Base-by-base conservation (phyloP, 2,888 invertebrate genomes). In the Cenopis cana region DNA sequence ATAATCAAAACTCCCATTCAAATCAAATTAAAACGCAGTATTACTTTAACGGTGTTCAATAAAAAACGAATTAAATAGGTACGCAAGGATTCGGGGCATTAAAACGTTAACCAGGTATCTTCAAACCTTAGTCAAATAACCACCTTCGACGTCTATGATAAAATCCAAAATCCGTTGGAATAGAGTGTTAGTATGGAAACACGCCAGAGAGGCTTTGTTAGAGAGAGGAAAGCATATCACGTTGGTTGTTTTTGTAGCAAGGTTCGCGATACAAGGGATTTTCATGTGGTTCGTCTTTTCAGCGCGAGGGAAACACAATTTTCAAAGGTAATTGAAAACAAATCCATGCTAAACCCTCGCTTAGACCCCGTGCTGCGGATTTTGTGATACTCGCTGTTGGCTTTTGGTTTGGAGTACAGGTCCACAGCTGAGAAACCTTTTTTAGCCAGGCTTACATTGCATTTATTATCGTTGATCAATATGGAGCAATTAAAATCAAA, bases 311-410 rank as follows among this genome's bases (percentile, higher is more conserved):
- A 70, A 72, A 76, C 68, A 56, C 73, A 74, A 73, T 76, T 74
- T 74, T 74, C 74, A 73, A 62, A 67, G 70, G 64, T 72, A 72
- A 75, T 75, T 73, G 75, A 73, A 74, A 73, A 73, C 72, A 74
- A 74, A 74, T 72, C 72, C 72, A 65, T 68, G 62, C 38, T 18
- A 69, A 57, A 17, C 46, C 55, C 55, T 17, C 29, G 55, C 56
- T 50, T 38, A 18, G 24, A 38, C 6, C 36, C 52, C 59, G 24
- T 57, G 46, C 52, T 29, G 52, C 12, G 18, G 49, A 49, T 55
- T 55, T 29, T n/a, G 24, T 29, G 33, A 14, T n/a, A 10, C 29
- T 1, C 9, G 29, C 24, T 29, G 55, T 29, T 29, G 55, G 14
- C 29, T 55, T n/a, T 29, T 24, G 59, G 41, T 9, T 41, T 59